These are phyloP conservation scores for Dryas iulia DNA, from an alignment of 1,140 invertebrate species.

Conservation along the genomic window DNA sequence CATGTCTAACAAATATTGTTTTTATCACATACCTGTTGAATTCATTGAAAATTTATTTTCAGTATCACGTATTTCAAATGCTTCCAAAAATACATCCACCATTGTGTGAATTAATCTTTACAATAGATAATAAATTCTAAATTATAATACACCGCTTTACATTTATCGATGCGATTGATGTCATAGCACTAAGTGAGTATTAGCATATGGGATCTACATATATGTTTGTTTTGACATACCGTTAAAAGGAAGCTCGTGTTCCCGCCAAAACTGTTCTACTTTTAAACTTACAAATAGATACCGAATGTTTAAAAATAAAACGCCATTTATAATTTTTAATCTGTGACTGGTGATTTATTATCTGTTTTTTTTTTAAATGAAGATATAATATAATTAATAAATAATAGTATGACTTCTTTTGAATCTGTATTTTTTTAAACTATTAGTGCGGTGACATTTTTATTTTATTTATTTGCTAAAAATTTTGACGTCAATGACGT, in stretches of 20 bases:
- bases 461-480: not conserved
- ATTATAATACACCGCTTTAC: conserved; percentile 38
- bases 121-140: conserved; percentile 27
- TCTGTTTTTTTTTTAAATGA: not conserved
- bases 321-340: not conserved
- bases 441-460: no score
- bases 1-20: no score
- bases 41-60: no score
- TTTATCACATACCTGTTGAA: no score
- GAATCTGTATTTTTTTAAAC: no score
- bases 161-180: conserved; percentile 53
- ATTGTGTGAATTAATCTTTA: conserved; percentile 28
- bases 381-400: not conserved
- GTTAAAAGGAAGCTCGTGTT: conserved; percentile 20
- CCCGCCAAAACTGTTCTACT: conserved; percentile 12
- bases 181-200: conserved; percentile 39
- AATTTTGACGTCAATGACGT: no score
- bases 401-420: no score
- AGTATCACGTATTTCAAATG: no score
- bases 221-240: conserved; percentile 17
- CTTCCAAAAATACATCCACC: no score
- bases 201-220: conserved; percentile 15
- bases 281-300: not conserved
- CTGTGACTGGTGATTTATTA: not conserved
- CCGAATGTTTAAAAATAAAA: not conserved